Base-by-base conservation (phyloP, 2,113 vertebrate species). In the Helogale parvula region DNA sequence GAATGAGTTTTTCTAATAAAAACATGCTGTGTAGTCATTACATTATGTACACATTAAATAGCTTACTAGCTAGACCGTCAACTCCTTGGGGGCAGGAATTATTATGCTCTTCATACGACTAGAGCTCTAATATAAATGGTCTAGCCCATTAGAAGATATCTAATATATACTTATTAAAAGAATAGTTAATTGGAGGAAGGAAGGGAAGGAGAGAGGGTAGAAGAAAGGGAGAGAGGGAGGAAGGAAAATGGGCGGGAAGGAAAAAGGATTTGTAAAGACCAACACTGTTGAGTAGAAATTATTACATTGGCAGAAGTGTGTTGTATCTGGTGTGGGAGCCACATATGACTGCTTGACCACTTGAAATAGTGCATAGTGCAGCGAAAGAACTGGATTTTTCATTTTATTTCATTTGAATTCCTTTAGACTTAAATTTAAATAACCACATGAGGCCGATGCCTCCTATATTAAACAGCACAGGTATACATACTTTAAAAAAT, bases 381-480 rank as follows among this genome's bases (percentile, higher is more conserved):
- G 25, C 3, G 88, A 72, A 96, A 68, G 3, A 60, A 82, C 10
- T 80, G 4, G 84, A 86, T 94, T 82, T 88, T 68, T 13, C 69
- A 15, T 86, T 87, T 60, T 25, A 52, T 84, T 87, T 66, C 77
- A 79, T 72, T 88, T 93, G 74, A 15, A 65, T 91, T 65, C 50
- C 71, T 29, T 82, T 86, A 35, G 8, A 95, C 91, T 81, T 92
- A 90, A 94, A 86, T 72, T 63, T 63, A 81, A 57, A 87, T 86
- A 96, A 45, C 15, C 74, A 71, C 85, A 60, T 84, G 66, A 86
- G 57, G 23, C 82, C 95, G 77, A 23, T 80, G 47, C 52, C 31
- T 93, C 38, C 27, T 93, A 14, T 72, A 90, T 68, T 94, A 54
- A 94, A 86, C 27, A 80, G 15, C 35, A 72, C 35, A 85, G n/a